Evolutionary conservation across 2,113 vertebrate species (phyloP).

Genomic region (Onychostruthus taczanowskii): DNA sequence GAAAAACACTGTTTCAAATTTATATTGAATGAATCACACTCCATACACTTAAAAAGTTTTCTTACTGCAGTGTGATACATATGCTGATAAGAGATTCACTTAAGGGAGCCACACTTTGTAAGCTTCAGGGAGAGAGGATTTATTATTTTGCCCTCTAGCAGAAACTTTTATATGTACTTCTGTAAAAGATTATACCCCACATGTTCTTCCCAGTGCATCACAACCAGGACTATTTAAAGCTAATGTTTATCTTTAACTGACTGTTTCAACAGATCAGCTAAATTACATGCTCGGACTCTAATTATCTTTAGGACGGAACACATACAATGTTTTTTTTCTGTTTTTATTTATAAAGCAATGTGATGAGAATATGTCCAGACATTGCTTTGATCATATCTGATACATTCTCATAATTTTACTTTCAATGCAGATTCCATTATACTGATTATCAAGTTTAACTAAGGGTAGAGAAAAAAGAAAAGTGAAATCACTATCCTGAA

Average conservation of each 20-base stretch:
- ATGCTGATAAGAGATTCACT: not conserved
- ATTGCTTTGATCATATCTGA: not conserved
- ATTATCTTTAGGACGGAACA: not conserved
- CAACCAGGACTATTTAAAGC: not conserved
- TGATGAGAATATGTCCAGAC: not conserved
- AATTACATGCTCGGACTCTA: not conserved
- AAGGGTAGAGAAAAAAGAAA: not conserved
- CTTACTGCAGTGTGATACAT: not conserved
- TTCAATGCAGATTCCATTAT: not conserved
- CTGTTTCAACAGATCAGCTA: not conserved
- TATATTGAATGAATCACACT: not conserved
- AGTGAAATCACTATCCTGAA: not conserved
- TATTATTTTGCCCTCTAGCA: not conserved
- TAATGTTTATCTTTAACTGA: not conserved
- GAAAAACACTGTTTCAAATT: not conserved
- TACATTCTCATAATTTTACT: not conserved
- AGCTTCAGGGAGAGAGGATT: not conserved
- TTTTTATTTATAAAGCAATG: not conserved
- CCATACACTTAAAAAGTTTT: not conserved
- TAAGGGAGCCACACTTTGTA: not conserved
- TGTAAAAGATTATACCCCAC: not conserved
- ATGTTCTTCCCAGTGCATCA: not conserved
- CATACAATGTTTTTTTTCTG: rapidly evolving
- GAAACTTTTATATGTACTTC: not conserved
- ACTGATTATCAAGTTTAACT: not conserved